Percentiles rank a stretch among this genome's conserved stretches.
These are phyloP conservation scores for Zygogramma bicolorata DNA, from an alignment of 2,888 invertebrate species.

Conservation along the genomic window DNA sequence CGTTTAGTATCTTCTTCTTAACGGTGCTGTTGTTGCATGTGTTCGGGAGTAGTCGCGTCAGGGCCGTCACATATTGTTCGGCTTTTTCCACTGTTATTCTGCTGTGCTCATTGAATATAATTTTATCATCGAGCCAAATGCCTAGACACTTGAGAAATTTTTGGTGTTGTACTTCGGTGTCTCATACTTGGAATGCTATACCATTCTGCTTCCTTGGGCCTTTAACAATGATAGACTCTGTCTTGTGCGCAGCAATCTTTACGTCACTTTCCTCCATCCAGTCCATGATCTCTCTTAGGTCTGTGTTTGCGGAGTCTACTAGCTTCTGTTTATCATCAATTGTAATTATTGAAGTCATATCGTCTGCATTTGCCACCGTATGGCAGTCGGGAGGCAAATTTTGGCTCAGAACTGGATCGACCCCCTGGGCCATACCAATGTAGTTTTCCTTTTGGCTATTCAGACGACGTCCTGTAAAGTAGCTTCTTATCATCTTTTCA, in stretches of 20 bases:
- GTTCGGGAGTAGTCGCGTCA: neutral
- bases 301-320: slow-evolving; percentile 6
- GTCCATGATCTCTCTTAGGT: neutral
- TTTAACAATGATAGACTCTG: slow-evolving; percentile 5
- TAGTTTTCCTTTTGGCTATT: neutral
- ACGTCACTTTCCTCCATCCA: slow-evolving; percentile 17
- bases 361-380: slow-evolving; percentile 27
- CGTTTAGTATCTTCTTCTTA: neutral
- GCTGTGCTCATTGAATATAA: neutral
- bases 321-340: slow-evolving; percentile 9
- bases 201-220: slow-evolving; percentile 6
- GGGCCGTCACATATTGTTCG: neutral
- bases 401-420: slow-evolving; percentile 14
- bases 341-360: slow-evolving; percentile 16
- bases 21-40: neutral
- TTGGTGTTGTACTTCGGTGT: neutral
- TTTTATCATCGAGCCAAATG: neutral
- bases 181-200: neutral
- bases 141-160: neutral
- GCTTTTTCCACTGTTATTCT: neutral
- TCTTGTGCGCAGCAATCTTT: slow-evolving; percentile 7
- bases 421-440: slow-evolving; percentile 10
- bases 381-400: neutral
- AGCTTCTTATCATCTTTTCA: neutral
- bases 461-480: neutral